These are phyloP conservation scores for Ladona fulva DNA, from an alignment of 1,140 invertebrate species.

Conservation along the genomic window DNA sequence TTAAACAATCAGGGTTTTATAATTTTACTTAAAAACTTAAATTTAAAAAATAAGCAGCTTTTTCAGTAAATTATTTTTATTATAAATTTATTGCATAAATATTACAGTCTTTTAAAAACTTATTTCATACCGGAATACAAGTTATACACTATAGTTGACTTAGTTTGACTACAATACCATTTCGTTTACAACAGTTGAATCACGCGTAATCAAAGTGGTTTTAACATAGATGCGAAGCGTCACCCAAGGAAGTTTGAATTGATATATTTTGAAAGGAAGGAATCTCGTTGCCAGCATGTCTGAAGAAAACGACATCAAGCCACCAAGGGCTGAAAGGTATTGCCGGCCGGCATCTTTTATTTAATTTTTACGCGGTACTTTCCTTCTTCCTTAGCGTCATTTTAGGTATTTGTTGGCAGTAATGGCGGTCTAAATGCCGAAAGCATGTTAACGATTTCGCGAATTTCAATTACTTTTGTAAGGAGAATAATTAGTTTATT, in stretches of 20 bases:
- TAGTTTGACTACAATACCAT: neutral
- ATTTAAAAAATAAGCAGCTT: too few relatives aligned
- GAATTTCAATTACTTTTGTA: too few relatives aligned
- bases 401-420: neutral
- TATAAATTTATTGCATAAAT: too few relatives aligned
- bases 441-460: neutral
- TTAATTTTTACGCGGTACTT: neutral
- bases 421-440: neutral
- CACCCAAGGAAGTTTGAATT: neutral
- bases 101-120: too few relatives aligned
- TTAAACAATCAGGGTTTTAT: too few relatives aligned
- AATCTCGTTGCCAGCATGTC: neutral
- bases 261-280: neutral
- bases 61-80: too few relatives aligned
- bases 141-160: too few relatives aligned
- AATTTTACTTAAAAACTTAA: too few relatives aligned
- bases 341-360: neutral
- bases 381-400: neutral
- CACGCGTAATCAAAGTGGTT: constrained; percentile 4
- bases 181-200: neutral
- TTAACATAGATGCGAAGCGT: neutral
- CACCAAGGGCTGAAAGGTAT: neutral
- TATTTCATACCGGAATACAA: too few relatives aligned
- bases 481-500: too few relatives aligned
- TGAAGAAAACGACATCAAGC: neutral